Evolutionary conservation across 1,140 invertebrate species (phyloP), one percentile per base, ranked within the genome.

Genomic region (Caenorhabditis remanei): DNA sequence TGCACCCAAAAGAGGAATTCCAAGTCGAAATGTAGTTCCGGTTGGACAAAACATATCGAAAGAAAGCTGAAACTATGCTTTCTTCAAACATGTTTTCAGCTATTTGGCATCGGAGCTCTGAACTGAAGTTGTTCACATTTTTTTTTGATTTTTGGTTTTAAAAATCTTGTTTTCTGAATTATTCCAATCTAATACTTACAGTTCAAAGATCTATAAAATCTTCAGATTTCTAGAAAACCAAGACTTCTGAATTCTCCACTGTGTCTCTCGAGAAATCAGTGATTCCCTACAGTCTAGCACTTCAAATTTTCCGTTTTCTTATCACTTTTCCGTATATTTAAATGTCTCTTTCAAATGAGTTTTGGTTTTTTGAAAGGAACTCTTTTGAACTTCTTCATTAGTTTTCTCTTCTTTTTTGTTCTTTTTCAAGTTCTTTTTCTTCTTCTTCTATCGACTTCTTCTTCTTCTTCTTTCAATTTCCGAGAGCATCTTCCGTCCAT

Each of bases 401-500:
- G 24, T 13, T 2, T 71, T 46, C 14, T 24, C 71, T 43, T 50
- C 11, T 67, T 79, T 46, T 63, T 63, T 32, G 24, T 79, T 79
- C 24, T 71, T 32, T 16, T 53, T 53, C 50, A 58, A 65, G 63
- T 24, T 40, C 6, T 19, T 40, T 9, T 65, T 65, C 63, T 65
- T 65, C n/a, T 65, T 24, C 63, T 53, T 53, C 56, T 4, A 9
- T 41, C 32, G 40, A n/a, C 65, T 71, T 71, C 71, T 19, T 50
- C 71, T 43, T 50, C 41, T 53, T 53, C 46, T 50, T 79, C 63
- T 50, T n/a, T 48, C 71, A 50, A 50, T 79, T 79, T 79, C 46
- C 71, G 43, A 79, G n/a, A 79, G 43, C 43, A 53, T 79, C 40
- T 50, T 53, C 71, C 71, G 71, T 50, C 46, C 71, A 46, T 79